Percentiles rank a stretch among this genome's conserved stretches.
Evolutionary conservation across 2,797 vertebrate genomes (phyloP).

Genomic region (Cynopterus sphinx): DNA sequence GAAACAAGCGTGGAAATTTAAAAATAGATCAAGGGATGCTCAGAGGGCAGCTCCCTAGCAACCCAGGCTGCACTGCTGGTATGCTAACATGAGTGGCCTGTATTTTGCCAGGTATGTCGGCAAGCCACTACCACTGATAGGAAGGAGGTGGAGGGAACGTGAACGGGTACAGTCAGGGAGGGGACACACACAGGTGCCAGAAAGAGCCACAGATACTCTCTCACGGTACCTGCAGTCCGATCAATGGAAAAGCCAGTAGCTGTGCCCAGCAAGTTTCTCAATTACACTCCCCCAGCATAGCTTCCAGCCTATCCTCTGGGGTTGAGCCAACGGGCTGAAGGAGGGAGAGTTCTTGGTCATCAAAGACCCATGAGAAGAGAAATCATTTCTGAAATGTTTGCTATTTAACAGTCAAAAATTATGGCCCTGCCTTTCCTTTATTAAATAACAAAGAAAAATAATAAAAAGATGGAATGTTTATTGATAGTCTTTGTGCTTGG

Average conservation of each 20-base stretch:
- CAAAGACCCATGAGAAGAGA: slow-evolving; percentile 72
- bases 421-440: slow-evolving; percentile 78
- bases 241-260: slow-evolving; percentile 30
- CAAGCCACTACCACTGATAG: neutral
- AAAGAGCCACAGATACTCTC: neutral
- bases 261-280: slow-evolving; percentile 54
- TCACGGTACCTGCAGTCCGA: neutral
- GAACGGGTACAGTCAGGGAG: neutral
- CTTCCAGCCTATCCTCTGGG: neutral
- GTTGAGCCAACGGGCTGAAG: slow-evolving; percentile 45
- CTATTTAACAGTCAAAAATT: slow-evolving; percentile 76
- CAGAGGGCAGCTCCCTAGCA: slow-evolving; percentile 57
- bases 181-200: neutral
- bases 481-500: slow-evolving; percentile 81
- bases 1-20: slow-evolving; percentile 75
- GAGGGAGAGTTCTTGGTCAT: slow-evolving; percentile 51
- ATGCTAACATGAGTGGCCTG: neutral
- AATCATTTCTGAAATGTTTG: slow-evolving; percentile 76
- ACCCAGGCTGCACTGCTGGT: neutral
- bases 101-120: neutral
- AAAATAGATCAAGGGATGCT: slow-evolving; percentile 80
- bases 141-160: neutral
- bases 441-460: slow-evolving; percentile 79
- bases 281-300: slow-evolving; percentile 33
- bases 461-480: slow-evolving; percentile 83